Evolutionary conservation across 92 coral and sea anemone species (phyloP), one percentile per base, ranked within the genome.

Genomic region (Zoanthus sansibaricus): DNA sequence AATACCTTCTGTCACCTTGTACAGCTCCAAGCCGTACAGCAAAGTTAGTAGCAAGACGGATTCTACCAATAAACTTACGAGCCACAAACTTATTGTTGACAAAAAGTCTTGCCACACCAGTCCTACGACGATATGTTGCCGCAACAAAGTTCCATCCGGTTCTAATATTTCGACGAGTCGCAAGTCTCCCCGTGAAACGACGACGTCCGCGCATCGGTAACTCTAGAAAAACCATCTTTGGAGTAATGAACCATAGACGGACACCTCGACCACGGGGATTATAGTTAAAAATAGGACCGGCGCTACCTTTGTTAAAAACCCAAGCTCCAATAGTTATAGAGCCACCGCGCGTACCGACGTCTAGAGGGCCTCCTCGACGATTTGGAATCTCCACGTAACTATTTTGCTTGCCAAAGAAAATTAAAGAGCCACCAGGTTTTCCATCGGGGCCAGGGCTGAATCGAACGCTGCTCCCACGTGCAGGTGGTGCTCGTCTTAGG

Each of bases 321-420:
- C 96, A 93, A 15, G 92, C 92, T 7, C 79, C 55, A 0, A 93
- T 79, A 13, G 96, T 91, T 51, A 93, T 88, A 11, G 96, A 91
- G 0, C 74, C 74, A 5, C 85, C 85, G 18, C 85, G 85, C 42
- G 59, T 58, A 46, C 84, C 79, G 37, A 92, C 90, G 82, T 93
- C 92, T 16, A 93, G 83, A 77, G 78, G 69, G 18, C 96, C 96
- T 48, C 90, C 89, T 14, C 76, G 86, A 15, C 85, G 44, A 71
- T 94, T 94, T 37, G 91, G 92, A 67, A 94, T 94, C 85, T 94
- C 95, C 1, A 94, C 75, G 87, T 91, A 94, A 82, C 98, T 94
- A 82, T 91, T 79, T 54, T 25, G 49, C 9, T 74, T 93, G 68
- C 98, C 98, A 71, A 20, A 87, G 92, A 94, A 94, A 76, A 71